phyloP scores from a whole-genome alignment of 2,888 invertebrate genomes.

The Tachystola acroxantha region DNA sequence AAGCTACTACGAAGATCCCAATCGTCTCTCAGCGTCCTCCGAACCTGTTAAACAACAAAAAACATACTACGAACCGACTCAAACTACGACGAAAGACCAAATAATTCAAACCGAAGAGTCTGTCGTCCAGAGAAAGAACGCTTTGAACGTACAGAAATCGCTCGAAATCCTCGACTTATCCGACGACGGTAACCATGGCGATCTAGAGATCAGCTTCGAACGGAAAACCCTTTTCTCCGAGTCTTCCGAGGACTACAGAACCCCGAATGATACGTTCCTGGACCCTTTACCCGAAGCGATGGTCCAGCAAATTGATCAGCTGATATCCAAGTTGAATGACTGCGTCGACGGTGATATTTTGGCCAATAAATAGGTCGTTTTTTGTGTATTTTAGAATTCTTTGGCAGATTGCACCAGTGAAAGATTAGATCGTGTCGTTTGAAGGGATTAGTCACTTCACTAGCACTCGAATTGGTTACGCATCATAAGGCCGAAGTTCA shows the following conservation, averaged over 20 bases:
- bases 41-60: too few relatives aligned
- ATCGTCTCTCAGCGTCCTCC: background rate
- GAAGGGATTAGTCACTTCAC: too few relatives aligned
- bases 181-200: slow-evolving; percentile 31
- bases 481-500: too few relatives aligned
- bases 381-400: slow-evolving; percentile 9
- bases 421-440: too few relatives aligned
- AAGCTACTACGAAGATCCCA: background rate
- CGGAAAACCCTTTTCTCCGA: slow-evolving; percentile 44
- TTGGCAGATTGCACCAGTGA: slow-evolving; percentile 6
- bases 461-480: too few relatives aligned
- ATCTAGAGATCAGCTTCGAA: slow-evolving; percentile 55
- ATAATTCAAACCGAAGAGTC: slow-evolving; percentile 37
- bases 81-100: slow-evolving; percentile 36
- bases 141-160: slow-evolving; percentile 42
- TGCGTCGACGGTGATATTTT: slow-evolving; percentile 36
- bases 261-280: slow-evolving; percentile 54
- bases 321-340: slow-evolving; percentile 58
- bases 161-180: slow-evolving; percentile 54
- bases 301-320: slow-evolving; percentile 58
- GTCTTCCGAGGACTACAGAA: slow-evolving; percentile 52
- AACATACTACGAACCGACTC: background rate
- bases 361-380: slow-evolving; percentile 38
- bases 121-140: slow-evolving; percentile 28
- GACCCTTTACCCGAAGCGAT: slow-evolving; percentile 59